These are phyloP conservation scores for Heteromyza rotundicornis DNA, from an alignment of 2,888 invertebrate genomes.

Conservation along the genomic window DNA sequence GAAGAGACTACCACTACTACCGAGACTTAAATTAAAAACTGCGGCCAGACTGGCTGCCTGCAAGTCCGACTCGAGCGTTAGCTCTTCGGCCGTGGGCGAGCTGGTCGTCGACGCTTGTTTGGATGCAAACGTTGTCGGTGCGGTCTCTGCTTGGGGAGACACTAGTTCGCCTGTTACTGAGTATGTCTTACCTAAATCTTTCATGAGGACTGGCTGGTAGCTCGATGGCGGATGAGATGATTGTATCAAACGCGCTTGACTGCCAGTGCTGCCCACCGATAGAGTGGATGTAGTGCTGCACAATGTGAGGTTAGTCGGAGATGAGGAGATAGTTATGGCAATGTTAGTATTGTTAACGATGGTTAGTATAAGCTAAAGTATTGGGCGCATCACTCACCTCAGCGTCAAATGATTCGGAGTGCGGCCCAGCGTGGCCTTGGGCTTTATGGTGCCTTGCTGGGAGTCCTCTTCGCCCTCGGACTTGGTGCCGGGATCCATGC, in stretches of 20 bases:
- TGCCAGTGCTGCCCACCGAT: slow-evolving; percentile 92
- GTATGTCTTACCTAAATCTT: slow-evolving; percentile 83
- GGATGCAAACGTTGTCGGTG: slow-evolving; percentile 24
- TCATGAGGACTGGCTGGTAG: slow-evolving; percentile 86
- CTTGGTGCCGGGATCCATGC: slow-evolving; percentile 76
- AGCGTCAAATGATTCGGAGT: slow-evolving; percentile 93
- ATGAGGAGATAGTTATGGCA: slow-evolving; percentile 23
- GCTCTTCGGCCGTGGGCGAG: slow-evolving; percentile 30
- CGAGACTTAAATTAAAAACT: slow-evolving; percentile 57
- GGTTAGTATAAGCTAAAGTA: neutral
- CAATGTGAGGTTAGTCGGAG: neutral
- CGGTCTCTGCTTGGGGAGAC: slow-evolving; percentile 38
- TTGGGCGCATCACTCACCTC: slow-evolving; percentile 65
- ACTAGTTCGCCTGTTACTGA: slow-evolving; percentile 43
- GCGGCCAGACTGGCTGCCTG: slow-evolving; percentile 52
- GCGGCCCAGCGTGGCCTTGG: slow-evolving; percentile 76
- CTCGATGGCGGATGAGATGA: slow-evolving; percentile 92
- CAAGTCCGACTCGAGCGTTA: slow-evolving; percentile 46
- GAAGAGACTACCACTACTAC: slow-evolving; percentile 56
- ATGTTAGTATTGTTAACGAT: too few relatives aligned
- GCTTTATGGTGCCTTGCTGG: slow-evolving; percentile 72
- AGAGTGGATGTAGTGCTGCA: slow-evolving; percentile 89
- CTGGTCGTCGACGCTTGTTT: slow-evolving; percentile 16
- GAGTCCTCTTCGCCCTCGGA: slow-evolving; percentile 85
- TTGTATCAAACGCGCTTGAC: slow-evolving; percentile 91